Conservation (phyloP, 2,113 vertebrate species). For the Equus przewalskii region DNA sequence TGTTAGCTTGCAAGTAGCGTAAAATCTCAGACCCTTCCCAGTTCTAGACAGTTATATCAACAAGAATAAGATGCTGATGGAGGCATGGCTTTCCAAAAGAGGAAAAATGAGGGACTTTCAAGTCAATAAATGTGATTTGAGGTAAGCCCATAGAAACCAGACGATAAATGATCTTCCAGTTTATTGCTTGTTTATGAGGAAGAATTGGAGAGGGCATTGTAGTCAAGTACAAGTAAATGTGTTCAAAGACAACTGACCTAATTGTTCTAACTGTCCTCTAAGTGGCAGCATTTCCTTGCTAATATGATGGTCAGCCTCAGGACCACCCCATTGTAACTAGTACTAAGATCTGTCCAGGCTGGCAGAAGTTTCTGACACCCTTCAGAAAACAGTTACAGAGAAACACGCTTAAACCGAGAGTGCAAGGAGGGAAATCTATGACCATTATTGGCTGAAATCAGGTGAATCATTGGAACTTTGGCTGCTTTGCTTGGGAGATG, state of each 20-base stretch:
- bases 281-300: not conserved
- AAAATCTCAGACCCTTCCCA: not conserved
- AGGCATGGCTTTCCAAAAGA: not conserved
- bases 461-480: not conserved
- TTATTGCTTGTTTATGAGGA: not conserved
- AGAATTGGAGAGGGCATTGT: not conserved
- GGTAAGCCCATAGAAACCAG: not conserved
- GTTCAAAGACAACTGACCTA: not conserved
- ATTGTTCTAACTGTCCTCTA: not conserved
- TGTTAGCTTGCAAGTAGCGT: not conserved
- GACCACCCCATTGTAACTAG: not conserved
- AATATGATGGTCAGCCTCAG: not conserved
- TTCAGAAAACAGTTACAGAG: not conserved
- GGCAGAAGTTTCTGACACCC: not conserved
- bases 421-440: not conserved
- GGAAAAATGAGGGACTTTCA: not conserved
- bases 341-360: not conserved
- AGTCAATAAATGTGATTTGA: not conserved
- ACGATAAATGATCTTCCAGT: not conserved
- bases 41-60: not conserved
- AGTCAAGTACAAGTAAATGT: not conserved
- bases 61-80: not conserved
- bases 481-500: not conserved
- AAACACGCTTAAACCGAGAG: not conserved
- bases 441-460: not conserved